A percentile compares a stretch with the other conserved stretches of the same genome.
These are phyloP conservation scores for Drosophila nigromelanica DNA, from an alignment of 1,140 invertebrate genomes.

Conservation along the genomic window DNA sequence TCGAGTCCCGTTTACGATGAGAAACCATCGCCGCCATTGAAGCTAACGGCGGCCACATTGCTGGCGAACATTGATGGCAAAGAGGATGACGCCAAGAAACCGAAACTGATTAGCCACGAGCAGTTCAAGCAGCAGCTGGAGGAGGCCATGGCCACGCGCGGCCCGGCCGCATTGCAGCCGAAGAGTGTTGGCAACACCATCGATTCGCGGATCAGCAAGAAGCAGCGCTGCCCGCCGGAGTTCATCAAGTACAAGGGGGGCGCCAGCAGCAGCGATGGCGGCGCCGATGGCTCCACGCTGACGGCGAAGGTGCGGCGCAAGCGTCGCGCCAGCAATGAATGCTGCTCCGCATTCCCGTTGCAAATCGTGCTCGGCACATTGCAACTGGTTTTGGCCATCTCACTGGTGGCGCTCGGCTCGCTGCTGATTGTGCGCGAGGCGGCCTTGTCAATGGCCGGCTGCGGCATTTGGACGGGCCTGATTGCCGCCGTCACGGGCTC, in stretches of 20 bases:
- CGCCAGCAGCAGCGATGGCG: slow-evolving; percentile 37
- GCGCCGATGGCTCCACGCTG: slow-evolving; percentile 47
- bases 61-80: slow-evolving; percentile 40
- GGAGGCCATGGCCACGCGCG: slow-evolving; percentile 60
- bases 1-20: slow-evolving; percentile 81
- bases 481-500: slow-evolving; percentile 79
- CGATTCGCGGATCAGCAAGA: slow-evolving; percentile 80
- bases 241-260: slow-evolving; percentile 75
- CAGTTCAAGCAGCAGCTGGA: slow-evolving; percentile 77
- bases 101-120: slow-evolving; percentile 73
- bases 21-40: slow-evolving; percentile 60
- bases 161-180: slow-evolving; percentile 7
- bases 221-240: slow-evolving; percentile 77
- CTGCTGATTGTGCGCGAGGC: slow-evolving; percentile 75
- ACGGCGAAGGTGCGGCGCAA: slow-evolving; percentile 56
- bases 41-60: slow-evolving; percentile 58
- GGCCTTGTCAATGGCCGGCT: slow-evolving; percentile 75
- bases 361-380: slow-evolving; percentile 76
- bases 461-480: slow-evolving; percentile 80
- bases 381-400: slow-evolving; percentile 76
- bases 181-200: slow-evolving; percentile 62
- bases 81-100: slow-evolving; percentile 39
- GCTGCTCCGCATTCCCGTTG: slow-evolving; percentile 74
- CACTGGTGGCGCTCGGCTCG: slow-evolving; percentile 73
- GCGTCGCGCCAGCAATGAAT: slow-evolving; percentile 61